Base-by-base conservation (phyloP, 2,797 vertebrate species). In the Melanotaenia nigrans region DNA sequence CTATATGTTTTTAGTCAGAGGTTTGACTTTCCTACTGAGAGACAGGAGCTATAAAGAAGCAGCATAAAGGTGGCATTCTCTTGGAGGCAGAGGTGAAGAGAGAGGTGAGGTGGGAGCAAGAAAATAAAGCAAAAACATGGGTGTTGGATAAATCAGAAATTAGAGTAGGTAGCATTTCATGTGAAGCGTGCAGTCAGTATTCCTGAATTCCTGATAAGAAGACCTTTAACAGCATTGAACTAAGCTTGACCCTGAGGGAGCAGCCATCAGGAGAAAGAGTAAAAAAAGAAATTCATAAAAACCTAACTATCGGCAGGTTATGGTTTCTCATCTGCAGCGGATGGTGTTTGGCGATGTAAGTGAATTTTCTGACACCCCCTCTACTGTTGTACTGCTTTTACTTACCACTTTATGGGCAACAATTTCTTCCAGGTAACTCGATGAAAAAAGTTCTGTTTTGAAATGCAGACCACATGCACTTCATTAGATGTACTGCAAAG, bases 181-280 rank as follows among this genome's bases (percentile, higher is more conserved):
- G 75, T 80, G 78, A 79, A 81, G 81, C 40, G 30, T 45, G 42
- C 82, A 78, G 79, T 81, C 84, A 60, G 78, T 78, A 53, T 72
- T 66, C 49, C 74, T 89, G 81, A 89, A 89, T 89, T 84, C 90
- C 85, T 89, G 69, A 92, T 87, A 60, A 71, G 79, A 18, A 40
- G 82, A 81, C 87, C 81, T 84, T 82, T 86, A 83, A 65, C 77
- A 72, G 77, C 85, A 88, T 82, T 87, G 79, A 86, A 81, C 71
- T 71, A 67, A 79, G 67, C 20, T 51, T 69, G 68, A 78, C 77
- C 75, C 73, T 24, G 35, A 75, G 59, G 61, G 65, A 80, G 16
- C 54, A 51, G 68, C 20, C 53, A 49, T 76, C 56, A 38, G 65
- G 61, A 24, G 14, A 60, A 42, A 62, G 25, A 47, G 25, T 45